Conservation (phyloP, 2,113 vertebrate species). For the Myxocyprinus asiaticus region DNA sequence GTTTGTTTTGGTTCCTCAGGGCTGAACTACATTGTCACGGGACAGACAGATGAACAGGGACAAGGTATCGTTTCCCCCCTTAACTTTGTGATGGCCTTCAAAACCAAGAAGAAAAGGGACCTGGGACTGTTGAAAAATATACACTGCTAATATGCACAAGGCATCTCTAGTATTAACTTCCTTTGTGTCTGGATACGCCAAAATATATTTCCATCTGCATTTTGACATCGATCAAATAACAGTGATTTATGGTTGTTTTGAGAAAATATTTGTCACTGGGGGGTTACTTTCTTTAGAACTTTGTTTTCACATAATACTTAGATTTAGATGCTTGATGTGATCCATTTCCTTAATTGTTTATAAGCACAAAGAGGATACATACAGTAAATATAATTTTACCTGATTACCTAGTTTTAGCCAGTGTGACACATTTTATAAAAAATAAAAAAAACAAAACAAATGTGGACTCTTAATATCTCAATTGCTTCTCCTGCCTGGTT, state of each 20-base stretch:
- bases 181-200: not conserved
- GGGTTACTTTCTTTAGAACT: not conserved
- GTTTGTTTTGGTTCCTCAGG: constrained; percentile 64
- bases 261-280: not conserved
- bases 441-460: too few species aligned
- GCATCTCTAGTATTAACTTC: not conserved
- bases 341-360: not conserved
- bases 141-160: constrained; percentile 67
- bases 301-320: not conserved
- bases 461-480: too few species aligned
- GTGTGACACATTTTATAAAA: too few species aligned
- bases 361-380: not conserved
- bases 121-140: constrained; percentile 77
- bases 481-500: too few species aligned
- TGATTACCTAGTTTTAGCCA: too few species aligned
- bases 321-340: not conserved
- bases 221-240: not conserved
- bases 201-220: not conserved
- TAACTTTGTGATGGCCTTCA: constrained; percentile 83
- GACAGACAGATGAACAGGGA: constrained; percentile 80
- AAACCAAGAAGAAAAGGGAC: constrained; percentile 71
- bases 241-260: not conserved
- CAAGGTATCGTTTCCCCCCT: constrained; percentile 77
- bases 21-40: constrained; percentile 88
- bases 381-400: too few species aligned